These are phyloP conservation scores for Sycon ciliatum DNA, from an alignment of 37 sponge, comb jelly and placozoan genomes.

Conservation along the genomic window DNA sequence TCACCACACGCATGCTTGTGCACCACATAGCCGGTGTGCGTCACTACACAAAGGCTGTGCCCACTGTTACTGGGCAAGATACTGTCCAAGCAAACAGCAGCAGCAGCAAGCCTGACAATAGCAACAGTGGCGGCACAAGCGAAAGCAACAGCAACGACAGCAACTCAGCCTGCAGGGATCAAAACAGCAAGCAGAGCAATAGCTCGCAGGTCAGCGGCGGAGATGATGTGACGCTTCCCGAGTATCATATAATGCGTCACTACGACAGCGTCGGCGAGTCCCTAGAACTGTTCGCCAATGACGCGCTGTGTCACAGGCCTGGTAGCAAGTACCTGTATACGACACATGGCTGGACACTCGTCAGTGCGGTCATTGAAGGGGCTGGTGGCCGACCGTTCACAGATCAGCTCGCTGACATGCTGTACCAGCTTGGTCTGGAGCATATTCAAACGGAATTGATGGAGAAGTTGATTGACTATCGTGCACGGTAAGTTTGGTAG, in stretches of 20 bases:
- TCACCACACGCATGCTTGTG: slow-evolving; percentile 63
- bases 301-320: slow-evolving; percentile 50
- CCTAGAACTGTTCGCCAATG: slow-evolving; percentile 55
- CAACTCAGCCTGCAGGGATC: too few relatives aligned
- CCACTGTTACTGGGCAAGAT: background rate
- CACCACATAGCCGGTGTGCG: slow-evolving; percentile 66
- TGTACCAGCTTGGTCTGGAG: too few relatives aligned
- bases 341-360: slow-evolving; percentile 74
- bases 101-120: background rate
- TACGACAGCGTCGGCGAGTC: slow-evolving; percentile 47
- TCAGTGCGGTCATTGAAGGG: slow-evolving; percentile 76
- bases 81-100: background rate
- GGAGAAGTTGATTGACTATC: too few relatives aligned
- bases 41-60: slow-evolving; percentile 41
- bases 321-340: slow-evolving; percentile 63
- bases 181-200: too few relatives aligned
- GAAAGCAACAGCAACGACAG: background rate
- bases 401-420: too few relatives aligned
- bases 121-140: background rate
- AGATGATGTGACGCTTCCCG: slow-evolving; percentile 2
- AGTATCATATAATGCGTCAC: slow-evolving; percentile 44
- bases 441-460: too few relatives aligned
- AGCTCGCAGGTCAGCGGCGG: background rate
- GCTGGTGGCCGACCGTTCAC: slow-evolving; percentile 44
- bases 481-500: too few relatives aligned